Percentiles rank a stretch among this genome's conserved stretches.
phyloP scores from a whole-genome alignment of 2,113 vertebrate genomes.

The Geococcyx californianus region DNA sequence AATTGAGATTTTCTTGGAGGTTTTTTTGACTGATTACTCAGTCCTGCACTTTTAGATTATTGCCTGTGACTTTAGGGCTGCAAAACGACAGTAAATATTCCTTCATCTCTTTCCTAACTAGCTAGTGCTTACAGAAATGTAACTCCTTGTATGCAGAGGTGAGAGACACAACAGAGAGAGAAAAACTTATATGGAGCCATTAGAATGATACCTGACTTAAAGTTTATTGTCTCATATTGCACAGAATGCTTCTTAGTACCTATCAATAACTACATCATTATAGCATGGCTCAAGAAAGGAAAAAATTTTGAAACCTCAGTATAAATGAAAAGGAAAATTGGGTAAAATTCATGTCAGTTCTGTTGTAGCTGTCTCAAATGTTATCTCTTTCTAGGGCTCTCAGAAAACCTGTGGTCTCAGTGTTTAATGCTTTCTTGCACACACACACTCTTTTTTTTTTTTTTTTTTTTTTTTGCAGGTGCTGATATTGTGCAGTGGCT shows the following conservation, averaged over 20 bases:
- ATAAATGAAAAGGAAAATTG: not conserved
- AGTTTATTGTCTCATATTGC: not conserved
- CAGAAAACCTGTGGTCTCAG: not conserved
- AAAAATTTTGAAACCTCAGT: not conserved
- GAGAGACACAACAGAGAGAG: not conserved
- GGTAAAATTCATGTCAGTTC: not conserved
- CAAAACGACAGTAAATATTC: not conserved
- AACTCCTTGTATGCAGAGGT: not conserved
- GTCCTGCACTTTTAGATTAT: not conserved
- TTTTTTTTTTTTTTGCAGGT: slow-evolving; percentile 78
- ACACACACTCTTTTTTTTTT: slow-evolving; percentile 38
- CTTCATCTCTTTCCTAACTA: not conserved
- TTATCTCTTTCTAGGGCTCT: not conserved
- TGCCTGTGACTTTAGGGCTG: not conserved
- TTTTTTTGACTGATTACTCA: not conserved
- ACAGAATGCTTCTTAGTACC: not conserved
- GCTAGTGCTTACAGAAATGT: not conserved
- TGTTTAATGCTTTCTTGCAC: not conserved
- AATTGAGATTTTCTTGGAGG: not conserved
- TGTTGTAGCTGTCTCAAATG: not conserved
- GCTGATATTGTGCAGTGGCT: slow-evolving; percentile 95
- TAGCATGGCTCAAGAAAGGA: not conserved
- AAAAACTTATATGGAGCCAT: not conserved
- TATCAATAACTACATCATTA: not conserved
- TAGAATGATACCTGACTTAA: not conserved